These are phyloP conservation scores for Hippocampus guttulatus DNA, from an alignment of 2,113 vertebrate genomes.

Conservation along the genomic window DNA sequence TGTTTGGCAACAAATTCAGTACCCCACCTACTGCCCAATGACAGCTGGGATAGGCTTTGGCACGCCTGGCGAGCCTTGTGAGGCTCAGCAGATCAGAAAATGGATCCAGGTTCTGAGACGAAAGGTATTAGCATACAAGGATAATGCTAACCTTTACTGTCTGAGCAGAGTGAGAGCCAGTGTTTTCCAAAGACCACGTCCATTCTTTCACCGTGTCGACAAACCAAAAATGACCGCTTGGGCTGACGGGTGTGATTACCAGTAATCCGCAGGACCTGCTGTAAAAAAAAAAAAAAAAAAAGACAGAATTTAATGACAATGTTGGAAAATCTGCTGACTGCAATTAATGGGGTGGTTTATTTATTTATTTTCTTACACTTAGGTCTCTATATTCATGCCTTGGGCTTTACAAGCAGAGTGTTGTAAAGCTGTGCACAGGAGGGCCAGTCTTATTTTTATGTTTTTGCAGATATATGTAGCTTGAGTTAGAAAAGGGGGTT, in stretches of 20 bases:
- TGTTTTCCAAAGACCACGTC: slow-evolving; percentile 98
- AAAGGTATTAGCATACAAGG: slow-evolving; percentile 15
- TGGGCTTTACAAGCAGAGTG: too few species aligned
- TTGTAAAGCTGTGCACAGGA: too few species aligned
- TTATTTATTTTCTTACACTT: too few species aligned
- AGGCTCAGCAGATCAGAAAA: not conserved
- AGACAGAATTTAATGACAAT: not conserved
- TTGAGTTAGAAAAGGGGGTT: too few species aligned
- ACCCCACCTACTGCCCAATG: too few species aligned
- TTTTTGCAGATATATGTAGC: too few species aligned
- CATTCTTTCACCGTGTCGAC: slow-evolving; percentile 96
- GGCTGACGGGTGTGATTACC: slow-evolving; percentile 72
- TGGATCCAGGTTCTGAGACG: too few species aligned
- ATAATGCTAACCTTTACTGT: slow-evolving; percentile 85
- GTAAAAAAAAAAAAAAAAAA: slow-evolving; percentile 44
- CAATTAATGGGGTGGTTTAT: not conserved
- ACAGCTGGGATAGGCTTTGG: too few species aligned
- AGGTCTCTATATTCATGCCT: too few species aligned
- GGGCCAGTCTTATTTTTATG: too few species aligned
- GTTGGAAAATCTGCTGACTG: not conserved
- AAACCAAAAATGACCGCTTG: slow-evolving; percentile 92
- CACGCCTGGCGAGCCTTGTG: too few species aligned
- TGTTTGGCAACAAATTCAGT: too few species aligned
- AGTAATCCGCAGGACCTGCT: slow-evolving; percentile 80
- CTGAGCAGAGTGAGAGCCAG: slow-evolving; percentile 95